phyloP scores from a whole-genome alignment of 2,113 vertebrate species.

The Sapayoa aenigma region DNA sequence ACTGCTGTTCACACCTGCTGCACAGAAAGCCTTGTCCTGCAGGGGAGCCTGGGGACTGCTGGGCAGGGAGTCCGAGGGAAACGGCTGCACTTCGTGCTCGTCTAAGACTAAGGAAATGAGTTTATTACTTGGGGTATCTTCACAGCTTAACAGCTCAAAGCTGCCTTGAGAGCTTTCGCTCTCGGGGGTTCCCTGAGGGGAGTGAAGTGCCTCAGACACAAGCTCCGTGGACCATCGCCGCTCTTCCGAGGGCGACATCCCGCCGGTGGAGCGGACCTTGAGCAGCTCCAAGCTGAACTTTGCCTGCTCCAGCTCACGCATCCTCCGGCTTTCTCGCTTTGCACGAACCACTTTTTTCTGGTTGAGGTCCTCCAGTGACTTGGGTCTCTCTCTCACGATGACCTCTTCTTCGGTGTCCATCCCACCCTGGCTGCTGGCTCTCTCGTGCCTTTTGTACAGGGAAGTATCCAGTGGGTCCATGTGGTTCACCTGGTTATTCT shows the following conservation, averaged over 20 bases:
- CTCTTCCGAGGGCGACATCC: constrained; percentile 87
- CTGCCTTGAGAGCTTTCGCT: constrained; percentile 93
- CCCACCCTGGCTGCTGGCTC: constrained; percentile 70
- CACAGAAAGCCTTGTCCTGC: constrained; percentile 51
- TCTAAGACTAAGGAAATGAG: constrained; percentile 52
- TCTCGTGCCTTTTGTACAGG: constrained; percentile 58
- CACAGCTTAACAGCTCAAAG: constrained; percentile 85
- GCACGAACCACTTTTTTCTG: constrained; percentile 88
- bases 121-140: constrained; percentile 76
- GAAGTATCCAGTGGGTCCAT: constrained; percentile 37
- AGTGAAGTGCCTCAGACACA: constrained; percentile 75
- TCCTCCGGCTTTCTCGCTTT: constrained; percentile 92
- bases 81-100: constrained; percentile 31
- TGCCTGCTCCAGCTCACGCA: constrained; percentile 95
- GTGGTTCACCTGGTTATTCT: constrained; percentile 45
- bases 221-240: constrained; percentile 84
- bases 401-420: constrained; percentile 68
- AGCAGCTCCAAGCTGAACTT: constrained; percentile 95
- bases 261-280: constrained; percentile 87
- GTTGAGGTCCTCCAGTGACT: constrained; percentile 83
- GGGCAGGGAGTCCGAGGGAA: constrained; percentile 10
- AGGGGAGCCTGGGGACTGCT: constrained; percentile 41
- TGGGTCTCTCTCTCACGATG: constrained; percentile 80
- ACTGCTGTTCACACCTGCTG: constrained; percentile 19
- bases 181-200: constrained; percentile 87